These are phyloP conservation scores for Coenobita brevimanus DNA, from an alignment of 1,140 invertebrate genomes.

Conservation along the genomic window DNA sequence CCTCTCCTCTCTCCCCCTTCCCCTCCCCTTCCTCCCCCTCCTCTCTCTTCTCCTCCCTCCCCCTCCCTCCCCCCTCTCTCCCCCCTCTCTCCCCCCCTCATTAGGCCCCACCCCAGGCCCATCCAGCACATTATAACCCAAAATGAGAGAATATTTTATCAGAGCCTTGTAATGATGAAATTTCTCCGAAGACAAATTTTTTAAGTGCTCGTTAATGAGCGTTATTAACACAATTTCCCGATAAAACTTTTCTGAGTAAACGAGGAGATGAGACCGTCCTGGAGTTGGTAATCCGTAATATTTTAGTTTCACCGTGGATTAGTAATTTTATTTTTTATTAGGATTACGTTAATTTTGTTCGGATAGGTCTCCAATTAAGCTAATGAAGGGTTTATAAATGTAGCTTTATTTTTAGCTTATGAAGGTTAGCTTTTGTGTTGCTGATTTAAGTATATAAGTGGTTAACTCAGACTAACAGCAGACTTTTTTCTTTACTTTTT, in stretches of 20 bases:
- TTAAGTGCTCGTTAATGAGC: slow-evolving; percentile 44
- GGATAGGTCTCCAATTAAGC: too few species aligned
- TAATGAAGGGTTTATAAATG: too few species aligned
- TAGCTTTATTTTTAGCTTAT: too few species aligned
- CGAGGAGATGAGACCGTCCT: not conserved
- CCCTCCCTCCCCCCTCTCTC: not conserved
- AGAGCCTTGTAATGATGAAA: slow-evolving; percentile 41
- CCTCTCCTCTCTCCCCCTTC: not conserved
- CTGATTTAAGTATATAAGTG: too few species aligned
- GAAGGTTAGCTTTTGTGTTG: too few species aligned
- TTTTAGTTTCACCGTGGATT: not conserved
- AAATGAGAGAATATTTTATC: slow-evolving; percentile 34
- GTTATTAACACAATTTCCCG: slow-evolving; percentile 51
- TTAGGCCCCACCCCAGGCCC: too few species aligned
- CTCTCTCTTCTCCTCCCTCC: not conserved
- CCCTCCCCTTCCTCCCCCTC: too few species aligned
- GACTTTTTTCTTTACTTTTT: too few species aligned
- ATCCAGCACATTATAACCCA: not conserved
- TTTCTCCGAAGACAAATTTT: slow-evolving; percentile 39
- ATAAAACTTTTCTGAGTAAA: slow-evolving; percentile 51
- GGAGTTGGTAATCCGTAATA: too few species aligned
- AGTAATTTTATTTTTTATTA: too few species aligned
- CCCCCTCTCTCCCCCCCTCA: not conserved
- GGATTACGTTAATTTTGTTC: too few species aligned
- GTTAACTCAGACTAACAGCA: too few species aligned